These are phyloP conservation scores for Cosmia trapezina DNA, from an alignment of 2,888 invertebrate genomes.

Conservation along the genomic window DNA sequence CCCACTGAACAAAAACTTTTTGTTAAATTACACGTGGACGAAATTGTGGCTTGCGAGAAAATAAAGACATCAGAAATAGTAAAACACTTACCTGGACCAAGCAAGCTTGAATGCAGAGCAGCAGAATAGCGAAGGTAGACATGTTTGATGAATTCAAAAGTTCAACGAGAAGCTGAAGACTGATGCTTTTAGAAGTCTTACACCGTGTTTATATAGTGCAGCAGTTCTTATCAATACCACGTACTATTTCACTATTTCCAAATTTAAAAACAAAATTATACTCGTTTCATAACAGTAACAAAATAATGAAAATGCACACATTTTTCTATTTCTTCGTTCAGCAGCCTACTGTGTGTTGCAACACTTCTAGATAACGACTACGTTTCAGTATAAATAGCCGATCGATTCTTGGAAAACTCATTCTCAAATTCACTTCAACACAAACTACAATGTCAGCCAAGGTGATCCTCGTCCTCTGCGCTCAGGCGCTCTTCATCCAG, in stretches of 20 bases:
- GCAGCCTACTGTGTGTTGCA: background rate
- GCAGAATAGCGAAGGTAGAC: constrained; percentile 17
- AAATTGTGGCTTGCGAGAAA: background rate
- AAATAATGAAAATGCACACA: too few species aligned
- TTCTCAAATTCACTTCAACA: background rate
- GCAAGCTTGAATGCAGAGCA: constrained; percentile 12
- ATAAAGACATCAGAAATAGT: too few species aligned
- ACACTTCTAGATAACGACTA: background rate
- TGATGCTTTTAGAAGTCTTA: background rate
- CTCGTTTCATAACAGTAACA: background rate
- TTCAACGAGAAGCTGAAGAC: constrained; percentile 2
- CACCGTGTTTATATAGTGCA: background rate
- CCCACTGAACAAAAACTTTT: background rate
- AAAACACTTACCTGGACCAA: constrained; percentile 15
- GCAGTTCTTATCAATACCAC: background rate
- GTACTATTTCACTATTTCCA: background rate
- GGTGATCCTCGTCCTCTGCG: constrained; percentile 26
- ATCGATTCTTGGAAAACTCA: background rate
- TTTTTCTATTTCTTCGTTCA: too few species aligned
- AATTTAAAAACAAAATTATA: background rate
- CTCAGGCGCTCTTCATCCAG: constrained; percentile 25
- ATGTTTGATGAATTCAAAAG: background rate
- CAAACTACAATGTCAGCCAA: constrained; percentile 20
- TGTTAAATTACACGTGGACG: rapidly evolving
- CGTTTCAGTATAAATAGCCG: background rate